Evolutionary conservation across 1,140 invertebrate species (phyloP).

Genomic region (Penaeus vannamei): DNA sequence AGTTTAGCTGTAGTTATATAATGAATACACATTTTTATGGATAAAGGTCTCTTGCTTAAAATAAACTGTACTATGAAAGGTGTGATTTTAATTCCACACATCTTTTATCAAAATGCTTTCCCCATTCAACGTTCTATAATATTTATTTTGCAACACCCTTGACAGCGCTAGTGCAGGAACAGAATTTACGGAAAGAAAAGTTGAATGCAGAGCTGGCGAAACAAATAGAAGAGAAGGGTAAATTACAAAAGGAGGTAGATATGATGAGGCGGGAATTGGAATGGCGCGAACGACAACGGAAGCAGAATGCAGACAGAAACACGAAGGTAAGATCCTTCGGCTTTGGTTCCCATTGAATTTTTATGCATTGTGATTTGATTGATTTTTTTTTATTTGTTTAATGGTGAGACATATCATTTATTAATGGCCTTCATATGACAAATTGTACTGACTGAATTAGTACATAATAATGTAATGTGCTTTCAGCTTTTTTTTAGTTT

Average conservation of each 20-base stretch:
- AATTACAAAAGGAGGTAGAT: conserved; percentile 49
- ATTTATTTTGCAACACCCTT: neutral
- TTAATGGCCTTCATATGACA: too few species aligned
- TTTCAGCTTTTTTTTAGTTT: too few species aligned
- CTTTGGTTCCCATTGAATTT: neutral
- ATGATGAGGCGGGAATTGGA: conserved; percentile 54
- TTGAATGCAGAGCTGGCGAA: conserved; percentile 44
- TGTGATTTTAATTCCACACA: too few species aligned
- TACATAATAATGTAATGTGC: too few species aligned
- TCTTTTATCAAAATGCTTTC: too few species aligned
- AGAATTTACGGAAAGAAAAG: conserved; percentile 42
- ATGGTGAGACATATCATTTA: too few species aligned
- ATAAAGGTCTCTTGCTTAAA: too few species aligned
- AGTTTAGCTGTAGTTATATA: too few species aligned
- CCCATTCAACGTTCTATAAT: neutral
- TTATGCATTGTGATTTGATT: neutral
- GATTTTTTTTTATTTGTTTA: neutral
- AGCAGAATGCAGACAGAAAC: conserved; percentile 48
- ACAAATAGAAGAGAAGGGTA: conserved; percentile 50
- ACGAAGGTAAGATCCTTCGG: conserved; percentile 34
- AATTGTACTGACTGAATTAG: too few species aligned
- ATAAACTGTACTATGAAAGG: too few species aligned
- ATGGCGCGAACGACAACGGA: conserved; percentile 46
- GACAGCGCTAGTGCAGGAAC: conserved; percentile 46
- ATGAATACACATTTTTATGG: too few species aligned